phyloP scores from a whole-genome alignment of 2,797 vertebrate species.

The Peromyscus attwateri region DNA sequence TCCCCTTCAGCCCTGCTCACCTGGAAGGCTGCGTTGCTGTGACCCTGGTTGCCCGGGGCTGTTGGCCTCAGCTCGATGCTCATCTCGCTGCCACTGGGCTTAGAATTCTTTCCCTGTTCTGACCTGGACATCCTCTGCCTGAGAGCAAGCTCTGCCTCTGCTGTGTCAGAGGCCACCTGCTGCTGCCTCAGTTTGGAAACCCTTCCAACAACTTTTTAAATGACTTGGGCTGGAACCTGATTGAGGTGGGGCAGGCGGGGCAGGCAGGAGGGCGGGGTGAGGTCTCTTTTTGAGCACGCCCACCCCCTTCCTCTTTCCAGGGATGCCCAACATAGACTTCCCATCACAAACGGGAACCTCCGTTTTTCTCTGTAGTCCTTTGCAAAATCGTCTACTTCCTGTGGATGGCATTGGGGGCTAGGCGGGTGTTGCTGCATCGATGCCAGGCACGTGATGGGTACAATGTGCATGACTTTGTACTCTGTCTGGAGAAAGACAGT shows the following conservation, averaged over 20 bases:
- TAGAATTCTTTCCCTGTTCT: background rate
- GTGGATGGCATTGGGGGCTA: background rate
- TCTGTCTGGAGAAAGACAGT: background rate
- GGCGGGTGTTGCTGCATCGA: background rate
- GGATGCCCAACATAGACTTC: background rate
- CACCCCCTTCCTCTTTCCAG: background rate
- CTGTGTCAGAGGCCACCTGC: slow-evolving; percentile 53
- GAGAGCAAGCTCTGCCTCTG: slow-evolving; percentile 18
- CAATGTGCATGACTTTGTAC: background rate
- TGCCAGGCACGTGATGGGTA: background rate
- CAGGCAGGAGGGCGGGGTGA: background rate
- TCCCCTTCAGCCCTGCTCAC: slow-evolving; percentile 74
- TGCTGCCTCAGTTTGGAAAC: slow-evolving; percentile 38
- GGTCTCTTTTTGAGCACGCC: slow-evolving; percentile 1
- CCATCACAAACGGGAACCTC: background rate
- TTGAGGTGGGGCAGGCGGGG: slow-evolving; percentile 48
- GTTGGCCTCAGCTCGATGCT: slow-evolving; percentile 56
- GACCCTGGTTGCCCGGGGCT: slow-evolving; percentile 11
- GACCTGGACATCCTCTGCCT: background rate
- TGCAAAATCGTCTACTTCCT: background rate
- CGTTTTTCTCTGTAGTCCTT: background rate
- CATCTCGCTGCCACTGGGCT: background rate
- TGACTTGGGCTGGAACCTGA: background rate
- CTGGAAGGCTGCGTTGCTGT: slow-evolving; percentile 86
- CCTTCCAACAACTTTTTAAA: background rate